phyloP scores from a whole-genome alignment of 2,888 invertebrate genomes.

The Drosophila meridiana region DNA sequence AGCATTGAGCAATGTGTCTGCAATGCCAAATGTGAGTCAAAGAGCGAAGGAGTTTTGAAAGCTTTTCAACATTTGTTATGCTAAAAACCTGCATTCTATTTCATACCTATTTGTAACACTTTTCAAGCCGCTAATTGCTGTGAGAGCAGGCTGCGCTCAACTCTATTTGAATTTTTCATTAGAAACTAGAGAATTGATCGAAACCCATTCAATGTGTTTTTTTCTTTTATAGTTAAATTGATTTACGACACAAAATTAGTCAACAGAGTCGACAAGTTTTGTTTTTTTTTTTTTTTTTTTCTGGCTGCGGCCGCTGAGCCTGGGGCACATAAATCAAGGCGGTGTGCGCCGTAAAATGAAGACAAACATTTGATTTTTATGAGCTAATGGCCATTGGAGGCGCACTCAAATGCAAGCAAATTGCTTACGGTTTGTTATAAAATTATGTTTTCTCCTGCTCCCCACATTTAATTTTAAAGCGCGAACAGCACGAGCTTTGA shows the following conservation, averaged over 20 bases:
- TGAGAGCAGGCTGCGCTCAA: slow-evolving; percentile 41
- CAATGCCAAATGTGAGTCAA: neutral
- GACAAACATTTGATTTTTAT: slow-evolving; percentile 79
- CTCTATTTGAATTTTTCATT: slow-evolving; percentile 63
- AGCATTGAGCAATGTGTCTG: neutral
- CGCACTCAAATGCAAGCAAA: slow-evolving; percentile 58
- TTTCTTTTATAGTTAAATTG: slow-evolving; percentile 70
- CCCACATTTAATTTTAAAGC: slow-evolving; percentile 43
- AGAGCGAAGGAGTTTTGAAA: neutral
- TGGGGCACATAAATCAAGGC: slow-evolving; percentile 75
- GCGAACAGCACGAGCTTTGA: slow-evolving; percentile 75
- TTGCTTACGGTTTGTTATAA: slow-evolving; percentile 67
- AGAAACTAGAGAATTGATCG: slow-evolving; percentile 57
- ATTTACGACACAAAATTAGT: slow-evolving; percentile 77
- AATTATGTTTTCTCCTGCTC: slow-evolving; percentile 39
- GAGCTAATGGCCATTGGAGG: slow-evolving; percentile 71
- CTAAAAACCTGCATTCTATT: neutral
- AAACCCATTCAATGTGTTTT: slow-evolving; percentile 38
- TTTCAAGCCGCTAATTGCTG: slow-evolving; percentile 62
- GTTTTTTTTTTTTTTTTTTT: slow-evolving; percentile 30
- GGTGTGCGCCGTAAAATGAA: slow-evolving; percentile 61
- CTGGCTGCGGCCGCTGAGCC: slow-evolving; percentile 37
- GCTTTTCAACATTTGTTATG: neutral
- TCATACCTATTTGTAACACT: slow-evolving; percentile 43
- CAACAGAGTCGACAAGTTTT: slow-evolving; percentile 70